These are phyloP conservation scores for Megalonaias nervosa DNA, from an alignment of 1,140 invertebrate genomes.

Conservation along the genomic window DNA sequence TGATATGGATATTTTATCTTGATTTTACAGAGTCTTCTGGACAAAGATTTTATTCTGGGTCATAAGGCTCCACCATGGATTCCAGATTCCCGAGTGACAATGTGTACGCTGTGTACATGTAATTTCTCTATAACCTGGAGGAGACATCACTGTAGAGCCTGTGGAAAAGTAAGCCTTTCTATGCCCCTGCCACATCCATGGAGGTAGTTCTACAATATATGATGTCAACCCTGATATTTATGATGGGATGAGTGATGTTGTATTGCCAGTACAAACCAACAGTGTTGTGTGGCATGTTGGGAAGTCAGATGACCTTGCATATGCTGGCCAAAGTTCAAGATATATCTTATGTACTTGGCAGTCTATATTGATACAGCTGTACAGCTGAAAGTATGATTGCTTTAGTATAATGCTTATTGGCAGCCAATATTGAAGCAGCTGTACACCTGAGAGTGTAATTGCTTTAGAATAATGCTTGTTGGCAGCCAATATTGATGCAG, in stretches of 20 bases:
- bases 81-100: slow-evolving; percentile 80
- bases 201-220: background rate
- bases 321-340: too few relatives aligned
- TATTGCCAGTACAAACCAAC: too few relatives aligned
- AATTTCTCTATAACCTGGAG: slow-evolving; percentile 83
- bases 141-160: slow-evolving; percentile 83
- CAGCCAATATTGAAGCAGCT: too few relatives aligned
- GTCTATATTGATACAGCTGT: too few relatives aligned
- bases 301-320: too few relatives aligned
- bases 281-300: too few relatives aligned
- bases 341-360: too few relatives aligned
- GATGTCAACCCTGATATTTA: background rate
- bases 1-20: background rate
- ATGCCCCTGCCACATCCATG: background rate
- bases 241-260: background rate
- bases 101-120: slow-evolving; percentile 82
- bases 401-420: too few relatives aligned
- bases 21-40: slow-evolving; percentile 30
- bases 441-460: too few relatives aligned
- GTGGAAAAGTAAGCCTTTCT: slow-evolving; percentile 77
- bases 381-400: too few relatives aligned
- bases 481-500: too few relatives aligned
- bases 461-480: too few relatives aligned
- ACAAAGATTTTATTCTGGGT: slow-evolving; percentile 67
- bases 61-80: slow-evolving; percentile 79